Evolutionary conservation across 1,140 invertebrate genomes (phyloP).

Genomic region (Hyphantria cunea): DNA sequence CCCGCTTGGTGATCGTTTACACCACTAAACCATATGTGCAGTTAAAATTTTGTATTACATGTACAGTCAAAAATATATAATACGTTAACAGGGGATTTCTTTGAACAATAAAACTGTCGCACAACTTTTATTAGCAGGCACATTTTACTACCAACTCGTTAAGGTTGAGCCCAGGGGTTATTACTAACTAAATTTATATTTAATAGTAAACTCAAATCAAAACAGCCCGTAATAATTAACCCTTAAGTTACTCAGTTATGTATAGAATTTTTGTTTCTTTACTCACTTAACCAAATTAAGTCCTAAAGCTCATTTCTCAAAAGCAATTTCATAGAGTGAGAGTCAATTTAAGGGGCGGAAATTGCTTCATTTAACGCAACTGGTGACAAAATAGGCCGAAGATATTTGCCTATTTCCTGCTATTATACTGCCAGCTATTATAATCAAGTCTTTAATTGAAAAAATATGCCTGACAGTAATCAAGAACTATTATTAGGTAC

Average conservation of each 20-base stretch:
- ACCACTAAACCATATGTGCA: no score
- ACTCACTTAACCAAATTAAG: conserved; percentile 39
- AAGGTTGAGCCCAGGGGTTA: no score
- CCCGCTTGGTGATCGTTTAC: no score
- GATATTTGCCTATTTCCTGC: conserved; percentile 41
- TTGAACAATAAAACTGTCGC: no score
- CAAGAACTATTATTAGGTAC: background rate
- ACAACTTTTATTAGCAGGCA: no score
- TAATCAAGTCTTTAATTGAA: conserved; percentile 13
- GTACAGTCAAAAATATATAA: no score
- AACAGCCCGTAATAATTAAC: conserved; percentile 8
- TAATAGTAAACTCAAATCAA: conserved; percentile 3
- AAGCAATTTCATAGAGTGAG: conserved; percentile 49
- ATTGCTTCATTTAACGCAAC: conserved; percentile 62
- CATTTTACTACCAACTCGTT: no score
- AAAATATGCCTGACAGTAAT: background rate
- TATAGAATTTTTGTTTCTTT: conserved; percentile 29
- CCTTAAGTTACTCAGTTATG: conserved; percentile 13
- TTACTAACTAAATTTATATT: no score
- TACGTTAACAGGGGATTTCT: no score
- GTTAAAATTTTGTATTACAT: no score
- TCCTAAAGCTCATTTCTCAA: conserved; percentile 40
- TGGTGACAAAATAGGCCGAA: conserved; percentile 50
- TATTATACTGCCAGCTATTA: background rate
- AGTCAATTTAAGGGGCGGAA: conserved; percentile 60